These are phyloP conservation scores for Acrocyrtus sp. DNA, from an alignment of 2,888 invertebrate species.

Conservation along the genomic window DNA sequence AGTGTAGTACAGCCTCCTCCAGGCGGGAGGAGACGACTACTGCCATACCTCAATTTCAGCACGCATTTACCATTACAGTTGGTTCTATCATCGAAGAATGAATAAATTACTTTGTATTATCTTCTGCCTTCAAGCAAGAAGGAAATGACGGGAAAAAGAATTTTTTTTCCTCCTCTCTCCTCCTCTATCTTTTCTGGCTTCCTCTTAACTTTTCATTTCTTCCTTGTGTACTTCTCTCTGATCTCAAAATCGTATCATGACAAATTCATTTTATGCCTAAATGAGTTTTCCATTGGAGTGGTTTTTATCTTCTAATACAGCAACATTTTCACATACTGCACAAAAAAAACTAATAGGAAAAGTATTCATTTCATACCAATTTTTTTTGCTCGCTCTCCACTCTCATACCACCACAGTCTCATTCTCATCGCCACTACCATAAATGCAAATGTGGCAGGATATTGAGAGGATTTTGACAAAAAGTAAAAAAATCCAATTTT, in stretches of 20 bases:
- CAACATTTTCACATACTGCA: neutral
- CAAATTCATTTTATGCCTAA: conserved; percentile 44
- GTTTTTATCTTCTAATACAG: neutral
- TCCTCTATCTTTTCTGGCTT: neutral
- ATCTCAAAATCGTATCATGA: conserved; percentile 13
- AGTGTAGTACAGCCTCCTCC: neutral
- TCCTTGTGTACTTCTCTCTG: conserved; percentile 4
- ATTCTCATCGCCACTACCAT: neutral
- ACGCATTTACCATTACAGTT: neutral
- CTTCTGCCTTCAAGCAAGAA: neutral
- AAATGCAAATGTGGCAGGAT: conserved; percentile 14
- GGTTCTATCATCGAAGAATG: neutral
- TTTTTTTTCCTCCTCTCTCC: neutral
- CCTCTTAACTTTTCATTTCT: conserved; percentile 3
- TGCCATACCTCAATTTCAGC: conserved; percentile 1
- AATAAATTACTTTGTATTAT: neutral
- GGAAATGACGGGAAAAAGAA: neutral
- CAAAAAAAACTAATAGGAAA: neutral
- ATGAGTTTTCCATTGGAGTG: conserved; percentile 4
- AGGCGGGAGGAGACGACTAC: neutral
- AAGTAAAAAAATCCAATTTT: conserved; percentile 33
- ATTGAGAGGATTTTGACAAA: conserved; percentile 26
- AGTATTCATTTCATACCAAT: neutral
- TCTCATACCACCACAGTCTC: neutral
- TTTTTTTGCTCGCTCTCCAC: neutral